phyloP scores from a whole-genome alignment of 2,797 vertebrate genomes.

The Taenioides sp. region DNA sequence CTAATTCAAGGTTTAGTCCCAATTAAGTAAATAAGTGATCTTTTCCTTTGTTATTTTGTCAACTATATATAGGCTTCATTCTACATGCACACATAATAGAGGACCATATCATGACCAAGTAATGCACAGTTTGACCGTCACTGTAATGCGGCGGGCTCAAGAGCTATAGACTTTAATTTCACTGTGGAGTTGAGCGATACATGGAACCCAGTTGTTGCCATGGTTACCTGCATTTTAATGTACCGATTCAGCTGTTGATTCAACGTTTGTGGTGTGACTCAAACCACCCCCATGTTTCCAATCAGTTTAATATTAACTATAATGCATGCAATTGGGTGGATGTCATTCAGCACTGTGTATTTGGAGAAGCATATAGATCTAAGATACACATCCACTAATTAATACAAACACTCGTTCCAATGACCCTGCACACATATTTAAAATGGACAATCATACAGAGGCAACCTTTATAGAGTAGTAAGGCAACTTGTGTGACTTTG shows the following conservation, averaged over 20 bases:
- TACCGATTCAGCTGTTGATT: neutral
- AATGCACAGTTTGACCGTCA: constrained; percentile 7
- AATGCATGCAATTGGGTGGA: neutral
- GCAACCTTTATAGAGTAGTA: neutral
- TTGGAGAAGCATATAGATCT: neutral
- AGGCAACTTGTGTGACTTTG: constrained; percentile 3
- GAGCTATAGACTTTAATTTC: constrained; percentile 11
- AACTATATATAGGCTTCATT: neutral
- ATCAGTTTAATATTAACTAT: constrained; percentile 3
- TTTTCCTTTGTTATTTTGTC: neutral
- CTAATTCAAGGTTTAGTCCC: too few relatives aligned
- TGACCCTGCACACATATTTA: neutral
- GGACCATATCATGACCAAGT: neutral
- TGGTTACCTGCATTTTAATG: constrained; percentile 31
- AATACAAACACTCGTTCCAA: neutral
- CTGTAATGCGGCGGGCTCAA: constrained; percentile 1
- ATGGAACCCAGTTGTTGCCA: constrained; percentile 21
- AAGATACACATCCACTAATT: neutral
- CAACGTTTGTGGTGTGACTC: neutral
- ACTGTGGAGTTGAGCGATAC: constrained; percentile 3
- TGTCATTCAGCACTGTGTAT: neutral
- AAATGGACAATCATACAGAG: neutral
- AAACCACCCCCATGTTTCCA: neutral
- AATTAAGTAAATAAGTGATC: too few relatives aligned
- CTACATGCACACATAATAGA: too few relatives aligned